phyloP scores from a whole-genome alignment of 2,797 vertebrate genomes.

The Sebastolobus altivelis region DNA sequence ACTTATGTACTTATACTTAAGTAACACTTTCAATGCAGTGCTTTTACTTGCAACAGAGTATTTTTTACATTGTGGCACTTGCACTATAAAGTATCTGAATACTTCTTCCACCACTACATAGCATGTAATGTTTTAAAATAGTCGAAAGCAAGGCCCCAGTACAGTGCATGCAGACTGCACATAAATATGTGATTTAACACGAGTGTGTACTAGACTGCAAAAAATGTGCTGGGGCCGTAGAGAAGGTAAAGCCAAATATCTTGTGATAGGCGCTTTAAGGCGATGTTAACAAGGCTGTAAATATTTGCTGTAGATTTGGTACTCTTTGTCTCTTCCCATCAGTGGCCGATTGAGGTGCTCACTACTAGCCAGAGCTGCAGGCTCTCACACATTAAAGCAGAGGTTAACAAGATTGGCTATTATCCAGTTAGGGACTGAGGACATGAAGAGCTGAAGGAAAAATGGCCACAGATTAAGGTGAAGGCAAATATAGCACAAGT shows the following conservation, averaged over 20 bases:
- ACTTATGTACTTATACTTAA: not conserved
- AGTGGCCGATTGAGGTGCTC: constrained; percentile 65
- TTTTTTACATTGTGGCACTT: not conserved
- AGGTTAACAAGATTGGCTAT: constrained; percentile 86
- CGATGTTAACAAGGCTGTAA: constrained; percentile 77
- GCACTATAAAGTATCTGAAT: not conserved
- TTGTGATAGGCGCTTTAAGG: constrained; percentile 78
- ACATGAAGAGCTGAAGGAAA: constrained; percentile 71
- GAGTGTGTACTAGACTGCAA: constrained; percentile 74
- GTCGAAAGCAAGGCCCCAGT: constrained; percentile 29
- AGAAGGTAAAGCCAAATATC: constrained; percentile 78
- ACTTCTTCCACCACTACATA: not conserved
- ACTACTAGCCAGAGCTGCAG: constrained; percentile 56
- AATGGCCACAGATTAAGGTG: constrained; percentile 76
- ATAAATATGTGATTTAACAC: constrained; percentile 71
- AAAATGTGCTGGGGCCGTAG: constrained; percentile 64
- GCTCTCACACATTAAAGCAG: constrained; percentile 79
- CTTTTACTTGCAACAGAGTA: not conserved
- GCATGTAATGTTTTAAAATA: constrained; percentile 31
- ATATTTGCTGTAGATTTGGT: constrained; percentile 79
- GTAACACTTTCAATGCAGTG: not conserved
- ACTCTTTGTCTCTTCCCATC: constrained; percentile 74
- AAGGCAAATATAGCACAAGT: constrained; percentile 74
- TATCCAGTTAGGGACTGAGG: constrained; percentile 82
- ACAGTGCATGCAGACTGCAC: constrained; percentile 56